phyloP scores from a whole-genome alignment of 2,797 vertebrate species.

The Valencia hispanica region DNA sequence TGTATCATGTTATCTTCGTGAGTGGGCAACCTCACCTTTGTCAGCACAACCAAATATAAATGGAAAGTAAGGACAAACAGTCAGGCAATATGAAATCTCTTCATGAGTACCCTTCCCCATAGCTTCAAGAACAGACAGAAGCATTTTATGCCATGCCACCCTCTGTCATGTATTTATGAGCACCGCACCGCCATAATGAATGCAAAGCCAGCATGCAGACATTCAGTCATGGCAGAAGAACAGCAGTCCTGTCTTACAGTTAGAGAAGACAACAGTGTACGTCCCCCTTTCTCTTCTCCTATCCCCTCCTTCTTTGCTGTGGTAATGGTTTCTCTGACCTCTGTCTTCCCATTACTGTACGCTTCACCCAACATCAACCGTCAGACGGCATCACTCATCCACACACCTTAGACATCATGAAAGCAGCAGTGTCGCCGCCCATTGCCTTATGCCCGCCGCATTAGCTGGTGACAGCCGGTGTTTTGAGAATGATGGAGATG shows the following conservation, averaged over 20 bases:
- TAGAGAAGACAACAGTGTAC: slow-evolving; percentile 64
- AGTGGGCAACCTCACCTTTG: slow-evolving; percentile 28
- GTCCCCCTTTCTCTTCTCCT: slow-evolving; percentile 59
- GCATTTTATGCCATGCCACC: slow-evolving; percentile 84
- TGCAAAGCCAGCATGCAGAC: slow-evolving; percentile 77
- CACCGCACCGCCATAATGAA: slow-evolving; percentile 84
- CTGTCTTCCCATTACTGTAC: slow-evolving; percentile 77
- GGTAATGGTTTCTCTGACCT: slow-evolving; percentile 90
- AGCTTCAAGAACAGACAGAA: slow-evolving; percentile 44
- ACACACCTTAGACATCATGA: slow-evolving; percentile 64
- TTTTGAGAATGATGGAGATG: slow-evolving; percentile 61
- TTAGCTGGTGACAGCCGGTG: slow-evolving; percentile 61
- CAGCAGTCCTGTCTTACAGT: slow-evolving; percentile 61
- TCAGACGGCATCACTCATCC: slow-evolving; percentile 77
- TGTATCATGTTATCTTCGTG: slow-evolving; percentile 22
- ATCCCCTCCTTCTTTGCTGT: slow-evolving; percentile 62
- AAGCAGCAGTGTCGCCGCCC: slow-evolving; percentile 55
- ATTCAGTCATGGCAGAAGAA: slow-evolving; percentile 85
- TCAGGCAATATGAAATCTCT: slow-evolving; percentile 31
- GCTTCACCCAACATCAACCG: slow-evolving; percentile 77
- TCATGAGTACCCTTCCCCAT: slow-evolving; percentile 40
- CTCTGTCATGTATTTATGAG: slow-evolving; percentile 87
- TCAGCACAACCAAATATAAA: slow-evolving; percentile 1
- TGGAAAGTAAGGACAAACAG: slow-evolving; percentile 44
- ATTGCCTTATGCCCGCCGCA: slow-evolving; percentile 47